phyloP scores from a whole-genome alignment of 2,888 invertebrate species.

The Thera britannica region DNA sequence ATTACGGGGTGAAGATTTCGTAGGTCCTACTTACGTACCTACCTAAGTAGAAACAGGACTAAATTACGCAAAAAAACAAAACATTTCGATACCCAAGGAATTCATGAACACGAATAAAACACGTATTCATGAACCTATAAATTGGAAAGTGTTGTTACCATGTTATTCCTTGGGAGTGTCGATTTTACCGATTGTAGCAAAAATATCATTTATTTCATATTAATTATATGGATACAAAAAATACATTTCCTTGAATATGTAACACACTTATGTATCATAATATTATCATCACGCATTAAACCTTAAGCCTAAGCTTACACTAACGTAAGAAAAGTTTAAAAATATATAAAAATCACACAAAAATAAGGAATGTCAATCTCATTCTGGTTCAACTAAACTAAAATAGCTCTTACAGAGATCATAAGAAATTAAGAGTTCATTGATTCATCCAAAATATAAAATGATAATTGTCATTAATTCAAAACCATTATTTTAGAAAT shows the following conservation, averaged over 20 bases:
- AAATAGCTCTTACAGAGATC: conserved; percentile 61
- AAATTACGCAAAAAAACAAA: not conserved
- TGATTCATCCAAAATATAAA: conserved; percentile 15
- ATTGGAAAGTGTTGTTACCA: too few relatives aligned
- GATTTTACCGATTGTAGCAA: conserved; percentile 25
- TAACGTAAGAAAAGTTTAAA: conserved; percentile 33
- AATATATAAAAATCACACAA: conserved; percentile 43
- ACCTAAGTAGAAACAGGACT: not conserved
- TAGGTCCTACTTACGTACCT: too few relatives aligned
- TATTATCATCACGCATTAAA: conserved; percentile 51
- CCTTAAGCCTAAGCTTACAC: conserved; percentile 27
- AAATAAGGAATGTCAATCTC: conserved; percentile 67
- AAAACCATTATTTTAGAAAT: conserved; percentile 25
- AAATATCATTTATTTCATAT: conserved; percentile 53
- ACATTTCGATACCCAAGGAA: too few relatives aligned
- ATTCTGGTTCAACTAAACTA: conserved; percentile 53
- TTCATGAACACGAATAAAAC: too few relatives aligned
- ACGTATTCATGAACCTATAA: too few relatives aligned
- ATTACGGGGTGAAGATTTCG: not conserved
- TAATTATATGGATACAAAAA: conserved; percentile 61
- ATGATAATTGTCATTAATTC: conserved; percentile 12
- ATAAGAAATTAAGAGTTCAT: conserved; percentile 41
- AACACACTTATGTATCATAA: conserved; percentile 55
- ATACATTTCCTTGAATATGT: conserved; percentile 55
- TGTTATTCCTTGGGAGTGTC: too few relatives aligned